Conservation (phyloP, 2,113 vertebrate genomes). For the Panthera tigris region DNA sequence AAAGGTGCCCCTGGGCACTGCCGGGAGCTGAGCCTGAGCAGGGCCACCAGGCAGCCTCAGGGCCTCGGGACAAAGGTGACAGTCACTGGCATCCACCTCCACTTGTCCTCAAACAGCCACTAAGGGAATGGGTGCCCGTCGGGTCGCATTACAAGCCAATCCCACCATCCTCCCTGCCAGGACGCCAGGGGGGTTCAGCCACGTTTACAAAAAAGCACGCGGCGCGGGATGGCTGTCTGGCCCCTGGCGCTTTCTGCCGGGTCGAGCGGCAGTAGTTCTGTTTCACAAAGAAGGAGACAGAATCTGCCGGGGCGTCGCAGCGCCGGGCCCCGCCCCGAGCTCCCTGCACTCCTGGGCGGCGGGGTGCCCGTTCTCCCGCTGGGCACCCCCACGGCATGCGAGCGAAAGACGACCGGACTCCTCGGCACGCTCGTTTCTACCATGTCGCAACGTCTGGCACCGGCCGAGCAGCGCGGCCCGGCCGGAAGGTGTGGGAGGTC, state of each 20-base stretch:
- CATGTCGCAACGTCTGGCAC: background rate
- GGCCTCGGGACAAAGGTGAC: background rate
- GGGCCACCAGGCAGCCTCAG: background rate
- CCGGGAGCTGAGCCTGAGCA: background rate
- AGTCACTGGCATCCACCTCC: accelerated
- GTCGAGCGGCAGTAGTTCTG: background rate
- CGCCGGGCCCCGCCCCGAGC: accelerated
- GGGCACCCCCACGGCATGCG: accelerated
- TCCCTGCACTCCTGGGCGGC: accelerated
- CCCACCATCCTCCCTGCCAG: accelerated
- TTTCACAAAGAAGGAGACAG: background rate
- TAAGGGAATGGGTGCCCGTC: accelerated
- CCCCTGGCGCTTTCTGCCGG: accelerated
- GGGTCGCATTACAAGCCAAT: accelerated
- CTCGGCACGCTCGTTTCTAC: accelerated
- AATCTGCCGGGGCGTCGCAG: background rate
- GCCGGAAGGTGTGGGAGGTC: background rate
- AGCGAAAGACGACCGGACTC: background rate
- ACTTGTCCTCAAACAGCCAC: background rate
- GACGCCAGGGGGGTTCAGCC: accelerated
- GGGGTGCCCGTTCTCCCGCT: accelerated
- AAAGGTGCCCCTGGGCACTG: accelerated
- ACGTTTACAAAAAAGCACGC: no score
- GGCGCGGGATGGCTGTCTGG: background rate
- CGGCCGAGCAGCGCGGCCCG: accelerated